Evolutionary conservation across 2,888 invertebrate species (phyloP), one percentile per base, ranked within the genome.

Genomic region (Gisinianus flammeolus): DNA sequence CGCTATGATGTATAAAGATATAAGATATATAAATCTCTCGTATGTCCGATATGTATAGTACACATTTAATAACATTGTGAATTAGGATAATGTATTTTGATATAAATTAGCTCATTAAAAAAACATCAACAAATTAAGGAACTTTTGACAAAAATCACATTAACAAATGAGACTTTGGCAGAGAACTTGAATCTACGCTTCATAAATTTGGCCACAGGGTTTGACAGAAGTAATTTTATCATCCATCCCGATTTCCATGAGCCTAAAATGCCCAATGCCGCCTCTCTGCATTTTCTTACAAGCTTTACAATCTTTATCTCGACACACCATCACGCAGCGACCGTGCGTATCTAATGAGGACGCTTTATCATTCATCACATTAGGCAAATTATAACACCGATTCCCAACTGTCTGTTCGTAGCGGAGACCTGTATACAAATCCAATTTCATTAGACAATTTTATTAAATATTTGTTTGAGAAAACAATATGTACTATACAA

Each of bases 301-400:
- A 28, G 76, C 74, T 68, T 64, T 66, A 64, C 83, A 83, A 35
- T 81, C 82, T 19, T 79, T 75, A 12, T 80, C 79, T 22, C 77
- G 77, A 35, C 83, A 83, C 0, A 83, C 81, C 35, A 70, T 75
- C 22, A 83, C 79, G 54, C 83, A 83, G 0, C 72, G 26, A 30
- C 76, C 67, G 56, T 83, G 77, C 1, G 83, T 83, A 75, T 82
- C 75, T 3, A 83, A 33, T 12, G 82, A 82, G 1, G 80, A 79
- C 5, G 83, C 83, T 24, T 71, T 52, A 24, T 82, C 79, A 72
- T 83, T 81, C 70, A 83, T 82, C 0, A 79, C 75, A 10, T 76
- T 74, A 0, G 83, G 83, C 8, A 83, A 67, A 72, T 83, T 82
- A 79, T 83, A 83, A 52, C 83, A 83, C 22, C 81, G 68, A 19